Conservation (phyloP, 2,113 vertebrate species). For the Neogobius melanostomus region DNA sequence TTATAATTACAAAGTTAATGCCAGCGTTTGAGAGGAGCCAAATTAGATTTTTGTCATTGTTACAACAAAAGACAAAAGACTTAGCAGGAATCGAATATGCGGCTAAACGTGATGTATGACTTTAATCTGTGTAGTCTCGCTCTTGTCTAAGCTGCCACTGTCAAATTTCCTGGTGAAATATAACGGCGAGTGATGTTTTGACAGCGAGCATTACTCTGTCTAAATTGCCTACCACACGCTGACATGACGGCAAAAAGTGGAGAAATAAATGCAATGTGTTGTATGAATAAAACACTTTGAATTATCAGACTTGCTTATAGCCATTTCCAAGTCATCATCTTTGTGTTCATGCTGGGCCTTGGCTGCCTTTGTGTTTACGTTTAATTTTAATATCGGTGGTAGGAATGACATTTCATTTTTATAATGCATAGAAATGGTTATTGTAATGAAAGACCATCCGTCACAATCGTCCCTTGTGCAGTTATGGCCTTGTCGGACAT, state of each 20-base stretch:
- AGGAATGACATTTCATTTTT: constrained; percentile 14
- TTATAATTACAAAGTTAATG: constrained; percentile 11
- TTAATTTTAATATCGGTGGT: background rate
- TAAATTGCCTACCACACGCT: constrained; percentile 46
- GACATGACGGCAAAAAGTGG: constrained; percentile 27
- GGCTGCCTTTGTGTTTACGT: constrained; percentile 7
- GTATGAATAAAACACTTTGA: constrained; percentile 23
- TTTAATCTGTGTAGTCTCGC: constrained; percentile 36
- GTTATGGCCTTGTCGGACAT: constrained; percentile 11
- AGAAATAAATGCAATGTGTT: constrained; percentile 15
- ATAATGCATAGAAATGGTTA: constrained; percentile 8
- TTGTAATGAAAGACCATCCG: constrained; percentile 25
- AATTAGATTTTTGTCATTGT: constrained; percentile 17
- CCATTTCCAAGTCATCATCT: constrained; percentile 14
- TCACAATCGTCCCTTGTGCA: background rate
- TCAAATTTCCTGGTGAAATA: constrained; percentile 51
- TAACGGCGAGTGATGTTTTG: constrained; percentile 49
- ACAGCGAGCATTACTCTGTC: constrained; percentile 49
- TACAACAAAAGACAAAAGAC: constrained; percentile 9
- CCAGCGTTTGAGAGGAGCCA: constrained; percentile 14
- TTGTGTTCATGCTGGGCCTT: constrained; percentile 11
- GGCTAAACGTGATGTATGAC: constrained; percentile 44
- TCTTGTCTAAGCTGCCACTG: constrained; percentile 28
- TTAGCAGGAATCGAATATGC: constrained; percentile 22
- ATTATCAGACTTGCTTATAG: constrained; percentile 11